A percentile compares a stretch with the other conserved stretches of the same genome.
These are phyloP conservation scores for Eciton burchellii DNA, from an alignment of 1,140 invertebrate genomes.

Conservation along the genomic window DNA sequence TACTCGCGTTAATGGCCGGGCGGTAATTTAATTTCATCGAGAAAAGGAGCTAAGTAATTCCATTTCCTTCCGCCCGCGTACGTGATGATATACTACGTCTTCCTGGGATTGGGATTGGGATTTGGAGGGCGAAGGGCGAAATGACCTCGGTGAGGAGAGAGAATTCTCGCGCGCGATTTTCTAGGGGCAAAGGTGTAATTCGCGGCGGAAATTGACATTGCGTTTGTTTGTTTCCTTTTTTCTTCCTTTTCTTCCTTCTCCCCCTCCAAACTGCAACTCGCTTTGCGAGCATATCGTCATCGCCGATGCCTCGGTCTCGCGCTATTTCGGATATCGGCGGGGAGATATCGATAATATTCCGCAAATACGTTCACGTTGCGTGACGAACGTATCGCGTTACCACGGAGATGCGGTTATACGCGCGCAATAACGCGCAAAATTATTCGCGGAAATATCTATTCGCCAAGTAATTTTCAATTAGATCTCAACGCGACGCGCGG, in stretches of 20 bases:
- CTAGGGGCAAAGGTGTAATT: not conserved
- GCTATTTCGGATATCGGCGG: not conserved
- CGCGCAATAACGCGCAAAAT: slow-evolving; percentile 40
- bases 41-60: slow-evolving; percentile 60
- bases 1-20: slow-evolving; percentile 58
- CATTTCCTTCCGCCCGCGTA: slow-evolving; percentile 47
- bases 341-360: not conserved
- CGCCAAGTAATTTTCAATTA: slow-evolving; percentile 74
- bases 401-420: not conserved
- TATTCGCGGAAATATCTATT: slow-evolving; percentile 54
- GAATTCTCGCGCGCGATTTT: slow-evolving; percentile 15
- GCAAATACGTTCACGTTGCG: not conserved
- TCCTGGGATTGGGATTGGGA: no score
- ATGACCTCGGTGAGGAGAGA: no score
- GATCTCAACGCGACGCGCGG: slow-evolving; percentile 66
- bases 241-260: no score
- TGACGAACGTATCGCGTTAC: slow-evolving; percentile 3
- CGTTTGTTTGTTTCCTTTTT: not conserved
- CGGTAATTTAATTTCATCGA: slow-evolving; percentile 59
- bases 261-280: not conserved
- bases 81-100: slow-evolving; percentile 33
- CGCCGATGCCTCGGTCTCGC: not conserved
- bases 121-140: no score
- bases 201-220: not conserved
- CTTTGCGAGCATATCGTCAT: not conserved